Base-by-base conservation (phyloP, 2,888 invertebrate genomes). In the Mythimna pallens region DNA sequence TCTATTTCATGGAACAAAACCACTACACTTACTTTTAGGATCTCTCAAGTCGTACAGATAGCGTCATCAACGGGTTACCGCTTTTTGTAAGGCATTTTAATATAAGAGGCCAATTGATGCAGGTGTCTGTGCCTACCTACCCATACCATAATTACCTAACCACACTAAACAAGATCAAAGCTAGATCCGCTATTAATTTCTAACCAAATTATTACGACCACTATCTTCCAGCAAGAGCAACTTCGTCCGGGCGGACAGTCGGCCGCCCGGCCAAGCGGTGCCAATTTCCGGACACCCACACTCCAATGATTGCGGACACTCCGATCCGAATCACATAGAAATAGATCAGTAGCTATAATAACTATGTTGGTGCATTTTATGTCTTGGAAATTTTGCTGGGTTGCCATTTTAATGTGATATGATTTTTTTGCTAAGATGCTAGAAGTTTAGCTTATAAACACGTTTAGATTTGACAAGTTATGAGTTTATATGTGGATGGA, bases 271-370 rank as follows among this genome's bases (percentile, higher is more conserved):
- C 86, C 87, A 86, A 89, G 89, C 90, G 87, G 87, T 87, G 87
- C 90, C 93, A 93, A 94, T 94, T 93, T 94, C 94, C 94, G 93
- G 89, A 81, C 81, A 81, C 87, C 73, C 76, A 78, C 82, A 83
- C 88, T 84, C 86, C 85, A 76, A 81, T 79, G 84, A 85, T 85
- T 78, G 72, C 76, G 70, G 81, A 73, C 78, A 78, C 73, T 73
- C 72, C 75, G 67, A 80, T 82, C 65, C 70, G 71, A 81, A 80
- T 86, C 84, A 85, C 79, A 83, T 83, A 78, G 77, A 79, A 83
- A 80, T 82, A 73, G 71, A 81, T 77, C 75, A 61, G 68, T 63
- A 30, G 50, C 68, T 62, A 34, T 74, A 71, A 73, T 74, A 81
- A 55, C 65, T 70, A 65, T 65, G 63, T 73, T 61, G 12, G 43